Percentiles rank a stretch among this genome's conserved stretches.
Evolutionary conservation across 2,113 vertebrate genomes (phyloP).

Genomic region (Rhabdomys dilectus): DNA sequence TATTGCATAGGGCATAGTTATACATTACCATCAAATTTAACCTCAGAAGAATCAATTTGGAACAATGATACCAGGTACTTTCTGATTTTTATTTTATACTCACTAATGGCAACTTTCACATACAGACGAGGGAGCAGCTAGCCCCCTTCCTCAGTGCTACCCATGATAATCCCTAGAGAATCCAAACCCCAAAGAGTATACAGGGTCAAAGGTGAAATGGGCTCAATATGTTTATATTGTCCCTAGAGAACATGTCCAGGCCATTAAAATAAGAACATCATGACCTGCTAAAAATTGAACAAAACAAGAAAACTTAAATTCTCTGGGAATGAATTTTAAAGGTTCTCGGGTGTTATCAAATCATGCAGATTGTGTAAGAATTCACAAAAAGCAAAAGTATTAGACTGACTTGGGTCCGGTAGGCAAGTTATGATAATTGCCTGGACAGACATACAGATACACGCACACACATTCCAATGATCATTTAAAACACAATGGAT

Average conservation of each 20-base stretch:
- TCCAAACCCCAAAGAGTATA: not conserved
- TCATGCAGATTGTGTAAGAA: slow-evolving; percentile 29
- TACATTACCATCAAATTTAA: slow-evolving; percentile 35
- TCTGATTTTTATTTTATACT: slow-evolving; percentile 53
- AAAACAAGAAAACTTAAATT: slow-evolving; percentile 14
- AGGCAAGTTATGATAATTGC: not conserved
- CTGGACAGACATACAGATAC: not conserved
- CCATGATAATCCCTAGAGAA: not conserved
- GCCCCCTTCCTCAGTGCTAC: not conserved
- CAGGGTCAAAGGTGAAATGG: slow-evolving; percentile 45
- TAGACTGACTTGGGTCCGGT: not conserved
- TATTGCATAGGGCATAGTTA: not conserved
- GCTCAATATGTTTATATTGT: not conserved
- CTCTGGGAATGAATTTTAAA: slow-evolving; percentile 1
- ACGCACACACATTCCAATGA: too few relatives aligned
- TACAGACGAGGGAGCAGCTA: not conserved
- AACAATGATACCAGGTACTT: slow-evolving; percentile 48
- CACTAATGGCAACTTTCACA: slow-evolving; percentile 33
- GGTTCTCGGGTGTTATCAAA: not conserved
- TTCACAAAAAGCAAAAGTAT: slow-evolving; percentile 3
- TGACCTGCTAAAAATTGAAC: not conserved
- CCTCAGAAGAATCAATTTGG: slow-evolving; percentile 12
- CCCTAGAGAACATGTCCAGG: not conserved
- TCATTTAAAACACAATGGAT: not conserved
- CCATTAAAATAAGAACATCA: not conserved